phyloP scores from a whole-genome alignment of 2,113 vertebrate species.

The Sturnus vulgaris region DNA sequence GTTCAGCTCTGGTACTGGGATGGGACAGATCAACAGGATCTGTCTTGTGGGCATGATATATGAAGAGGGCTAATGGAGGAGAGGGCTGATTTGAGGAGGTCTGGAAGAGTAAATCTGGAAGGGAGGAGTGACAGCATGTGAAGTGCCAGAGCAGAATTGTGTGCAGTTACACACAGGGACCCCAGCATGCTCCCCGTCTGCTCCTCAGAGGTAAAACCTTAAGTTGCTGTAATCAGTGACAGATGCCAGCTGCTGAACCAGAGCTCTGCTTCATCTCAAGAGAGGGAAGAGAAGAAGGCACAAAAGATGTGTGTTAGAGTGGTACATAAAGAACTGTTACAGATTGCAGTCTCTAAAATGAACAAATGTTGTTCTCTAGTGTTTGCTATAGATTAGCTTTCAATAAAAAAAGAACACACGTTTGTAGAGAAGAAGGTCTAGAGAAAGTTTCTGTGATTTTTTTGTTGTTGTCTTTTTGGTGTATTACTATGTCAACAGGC shows the following conservation, averaged over 20 bases:
- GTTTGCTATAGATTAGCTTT: background rate
- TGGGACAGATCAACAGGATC: background rate
- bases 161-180: background rate
- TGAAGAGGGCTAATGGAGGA: background rate
- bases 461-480: background rate
- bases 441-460: constrained; percentile 38
- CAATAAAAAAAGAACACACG: background rate
- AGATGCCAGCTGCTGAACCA: background rate
- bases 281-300: background rate
- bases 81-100: background rate
- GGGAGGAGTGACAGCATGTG: background rate
- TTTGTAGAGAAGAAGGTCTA: constrained; percentile 26
- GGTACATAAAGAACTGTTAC: background rate
- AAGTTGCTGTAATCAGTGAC: background rate
- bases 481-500: constrained; percentile 3
- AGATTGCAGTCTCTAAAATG: background rate
- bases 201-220: background rate
- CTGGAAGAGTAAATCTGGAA: background rate
- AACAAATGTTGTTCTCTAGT: constrained; percentile 20
- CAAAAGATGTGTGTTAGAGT: background rate
- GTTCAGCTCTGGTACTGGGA: background rate
- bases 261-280: background rate
- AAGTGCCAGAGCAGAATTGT: background rate
- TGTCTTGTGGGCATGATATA: fast-evolving
- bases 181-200: background rate